A percentile compares a stretch with the other conserved stretches of the same genome.
These are phyloP conservation scores for Villa cingulata DNA, from an alignment of 2,888 invertebrate genomes.

Conservation along the genomic window DNA sequence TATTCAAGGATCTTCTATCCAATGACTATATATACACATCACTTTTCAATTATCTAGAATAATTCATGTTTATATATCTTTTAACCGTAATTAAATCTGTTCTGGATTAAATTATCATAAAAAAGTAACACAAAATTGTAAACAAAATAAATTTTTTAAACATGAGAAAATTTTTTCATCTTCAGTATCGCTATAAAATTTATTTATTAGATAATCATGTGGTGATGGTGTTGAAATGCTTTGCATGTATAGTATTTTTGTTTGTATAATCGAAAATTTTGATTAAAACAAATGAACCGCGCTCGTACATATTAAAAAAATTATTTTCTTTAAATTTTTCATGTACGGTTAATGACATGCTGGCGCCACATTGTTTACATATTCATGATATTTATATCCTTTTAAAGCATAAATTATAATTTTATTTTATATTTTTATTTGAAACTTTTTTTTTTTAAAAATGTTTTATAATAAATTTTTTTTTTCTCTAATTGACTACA, in stretches of 20 bases:
- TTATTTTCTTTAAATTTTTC: not conserved
- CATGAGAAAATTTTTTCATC: not conserved
- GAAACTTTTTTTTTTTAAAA: not conserved
- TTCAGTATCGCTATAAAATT: not conserved
- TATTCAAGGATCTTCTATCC: too few species aligned
- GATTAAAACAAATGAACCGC: not conserved
- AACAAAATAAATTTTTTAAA: not conserved
- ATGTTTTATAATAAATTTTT: too few species aligned
- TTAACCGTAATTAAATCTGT: too few species aligned
- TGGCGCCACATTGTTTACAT: not conserved
- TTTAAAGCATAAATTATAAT: too few species aligned
- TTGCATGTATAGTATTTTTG: not conserved
- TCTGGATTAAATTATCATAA: too few species aligned
- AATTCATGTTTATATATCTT: too few species aligned
- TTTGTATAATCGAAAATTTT: not conserved
- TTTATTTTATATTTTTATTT: not conserved
- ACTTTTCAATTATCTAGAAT: too few species aligned
- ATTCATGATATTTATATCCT: too few species aligned
- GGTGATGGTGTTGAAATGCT: not conserved
- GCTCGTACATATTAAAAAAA: too few species aligned
- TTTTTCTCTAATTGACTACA: not conserved
- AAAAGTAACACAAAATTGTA: not conserved
- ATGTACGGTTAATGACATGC: not conserved
- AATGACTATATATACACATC: too few species aligned
- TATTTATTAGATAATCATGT: not conserved